Percentiles rank a stretch among this genome's conserved stretches.
Conservation (phyloP, 2,113 vertebrate genomes). For the Epinephelus fuscoguttatus region DNA sequence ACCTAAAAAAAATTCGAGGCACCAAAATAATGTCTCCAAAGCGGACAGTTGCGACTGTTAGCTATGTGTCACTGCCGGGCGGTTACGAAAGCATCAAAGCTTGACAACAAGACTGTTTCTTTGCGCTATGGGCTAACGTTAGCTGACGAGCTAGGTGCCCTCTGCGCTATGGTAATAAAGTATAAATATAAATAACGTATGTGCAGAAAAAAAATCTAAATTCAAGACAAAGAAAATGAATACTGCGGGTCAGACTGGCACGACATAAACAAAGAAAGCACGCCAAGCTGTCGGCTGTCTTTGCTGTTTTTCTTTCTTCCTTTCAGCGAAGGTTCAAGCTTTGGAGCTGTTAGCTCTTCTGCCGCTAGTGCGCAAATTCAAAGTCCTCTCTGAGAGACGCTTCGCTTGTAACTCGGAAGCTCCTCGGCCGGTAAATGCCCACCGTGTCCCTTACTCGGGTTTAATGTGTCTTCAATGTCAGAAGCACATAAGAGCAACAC, state of each 20-base stretch:
- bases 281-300: conserved; percentile 38
- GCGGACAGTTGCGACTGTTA: background rate
- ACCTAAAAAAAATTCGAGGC: background rate
- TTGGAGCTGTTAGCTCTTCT: conserved; percentile 59
- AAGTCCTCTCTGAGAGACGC: conserved; percentile 13
- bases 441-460: conserved; percentile 33
- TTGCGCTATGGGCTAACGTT: conserved; percentile 62
- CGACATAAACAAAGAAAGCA: conserved; percentile 59
- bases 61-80: conserved; percentile 26
- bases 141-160: conserved; percentile 54
- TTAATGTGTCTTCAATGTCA: conserved; percentile 51
- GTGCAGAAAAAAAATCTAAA: background rate
- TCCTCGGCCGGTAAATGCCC: conserved; percentile 16
- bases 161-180: background rate
- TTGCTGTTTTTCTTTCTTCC: conserved; percentile 52
- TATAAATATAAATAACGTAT: conserved; percentile 53
- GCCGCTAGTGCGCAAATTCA: conserved; percentile 27
- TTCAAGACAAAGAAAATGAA: conserved; percentile 12
- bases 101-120: conserved; percentile 53
- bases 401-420: conserved; percentile 7
- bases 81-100: conserved; percentile 68
- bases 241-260: conserved; percentile 36
- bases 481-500: conserved; percentile 67
- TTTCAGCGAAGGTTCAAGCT: conserved; percentile 59
- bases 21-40: background rate